Conservation (phyloP, 2,797 vertebrate species). For the Fistularia commersonii region DNA sequence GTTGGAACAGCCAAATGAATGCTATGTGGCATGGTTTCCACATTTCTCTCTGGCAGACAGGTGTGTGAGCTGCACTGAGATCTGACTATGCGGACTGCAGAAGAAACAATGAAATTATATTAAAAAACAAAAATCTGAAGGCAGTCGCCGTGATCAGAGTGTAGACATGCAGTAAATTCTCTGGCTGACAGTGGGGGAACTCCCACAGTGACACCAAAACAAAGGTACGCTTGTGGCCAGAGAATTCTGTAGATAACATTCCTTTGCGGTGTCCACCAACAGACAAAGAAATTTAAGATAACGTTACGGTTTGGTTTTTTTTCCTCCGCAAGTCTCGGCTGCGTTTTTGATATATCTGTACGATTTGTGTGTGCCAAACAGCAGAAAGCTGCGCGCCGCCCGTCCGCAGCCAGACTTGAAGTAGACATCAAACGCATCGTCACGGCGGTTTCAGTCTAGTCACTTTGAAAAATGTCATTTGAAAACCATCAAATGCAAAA, state of each 20-base stretch:
- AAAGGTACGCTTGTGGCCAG: slow-evolving; percentile 59
- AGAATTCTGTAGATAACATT: slow-evolving; percentile 61
- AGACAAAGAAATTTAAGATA: slow-evolving; percentile 44
- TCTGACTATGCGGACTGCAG: neutral
- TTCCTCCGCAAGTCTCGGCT: slow-evolving; percentile 4
- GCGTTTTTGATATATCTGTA: neutral
- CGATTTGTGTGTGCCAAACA: too few species aligned
- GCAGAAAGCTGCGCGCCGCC: too few species aligned
- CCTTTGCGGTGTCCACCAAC: slow-evolving; percentile 36
- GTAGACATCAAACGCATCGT: too few species aligned
- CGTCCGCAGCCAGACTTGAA: too few species aligned
- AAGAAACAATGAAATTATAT: neutral
- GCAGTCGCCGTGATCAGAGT: slow-evolving; percentile 10
- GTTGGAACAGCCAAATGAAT: slow-evolving; percentile 44
- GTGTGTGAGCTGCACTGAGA: slow-evolving; percentile 20
- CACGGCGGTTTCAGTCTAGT: too few species aligned
- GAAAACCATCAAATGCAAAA: neutral
- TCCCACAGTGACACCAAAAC: slow-evolving; percentile 43
- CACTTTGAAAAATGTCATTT: too few species aligned
- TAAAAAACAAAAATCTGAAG: neutral
- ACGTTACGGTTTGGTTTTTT: neutral
- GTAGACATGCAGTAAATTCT: slow-evolving; percentile 1
- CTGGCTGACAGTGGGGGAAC: slow-evolving; percentile 52
- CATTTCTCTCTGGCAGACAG: slow-evolving; percentile 23
- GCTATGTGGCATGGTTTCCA: slow-evolving; percentile 11